Evolutionary conservation across 1,140 invertebrate species (phyloP).

Genomic region (Cryptotermes secundus): DNA sequence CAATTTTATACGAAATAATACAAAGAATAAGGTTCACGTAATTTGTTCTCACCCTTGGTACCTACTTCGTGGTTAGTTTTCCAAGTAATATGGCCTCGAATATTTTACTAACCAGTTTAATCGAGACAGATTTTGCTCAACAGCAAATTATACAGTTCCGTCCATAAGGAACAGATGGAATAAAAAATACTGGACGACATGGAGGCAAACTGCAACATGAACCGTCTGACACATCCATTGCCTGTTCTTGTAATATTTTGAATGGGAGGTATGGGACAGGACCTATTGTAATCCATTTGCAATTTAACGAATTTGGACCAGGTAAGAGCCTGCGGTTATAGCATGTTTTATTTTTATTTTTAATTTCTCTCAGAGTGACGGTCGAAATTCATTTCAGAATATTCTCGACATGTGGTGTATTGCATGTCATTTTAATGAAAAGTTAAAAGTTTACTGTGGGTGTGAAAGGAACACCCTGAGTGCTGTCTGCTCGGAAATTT

Average conservation of each 20-base stretch:
- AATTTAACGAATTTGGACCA: neutral
- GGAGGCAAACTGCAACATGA: neutral
- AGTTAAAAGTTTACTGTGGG: neutral
- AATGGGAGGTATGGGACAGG: neutral
- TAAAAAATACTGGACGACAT: neutral
- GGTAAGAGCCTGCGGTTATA: neutral
- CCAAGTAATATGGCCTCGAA: too few relatives aligned
- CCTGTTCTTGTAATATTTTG: neutral
- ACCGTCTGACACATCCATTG: neutral
- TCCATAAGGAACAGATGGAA: too few relatives aligned
- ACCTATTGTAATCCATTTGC: neutral
- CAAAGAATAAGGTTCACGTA: too few relatives aligned
- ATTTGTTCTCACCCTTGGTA: too few relatives aligned
- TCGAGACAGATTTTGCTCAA: too few relatives aligned
- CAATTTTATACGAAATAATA: too few relatives aligned
- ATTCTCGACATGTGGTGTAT: neutral
- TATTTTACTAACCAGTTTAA: too few relatives aligned
- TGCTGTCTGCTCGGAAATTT: neutral
- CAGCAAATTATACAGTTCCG: too few relatives aligned
- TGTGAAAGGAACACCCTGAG: neutral
- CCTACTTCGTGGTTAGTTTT: too few relatives aligned
- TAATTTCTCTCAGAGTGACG: neutral
- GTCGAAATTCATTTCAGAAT: neutral
- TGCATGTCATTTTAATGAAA: neutral
- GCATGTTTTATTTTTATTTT: neutral